Percentiles rank a stretch among this genome's conserved stretches.
Evolutionary conservation across 2,888 invertebrate genomes (phyloP).

Genomic region (Fragum sueziense): DNA sequence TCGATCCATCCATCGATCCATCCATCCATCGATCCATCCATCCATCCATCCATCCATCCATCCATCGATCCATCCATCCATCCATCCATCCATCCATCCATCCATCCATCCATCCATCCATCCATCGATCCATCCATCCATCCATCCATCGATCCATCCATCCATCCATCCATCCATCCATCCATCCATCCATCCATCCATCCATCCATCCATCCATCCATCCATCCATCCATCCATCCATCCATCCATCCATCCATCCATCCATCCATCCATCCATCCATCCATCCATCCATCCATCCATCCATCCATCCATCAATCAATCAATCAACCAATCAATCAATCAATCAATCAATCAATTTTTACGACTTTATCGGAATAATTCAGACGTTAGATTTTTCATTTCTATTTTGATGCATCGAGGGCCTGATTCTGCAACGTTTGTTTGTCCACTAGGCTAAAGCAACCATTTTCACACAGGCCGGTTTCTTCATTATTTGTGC

Average conservation of each 20-base stretch:
- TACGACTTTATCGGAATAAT: no score
- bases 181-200: not conserved
- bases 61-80: not conserved
- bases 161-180: not conserved
- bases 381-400: no score
- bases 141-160: not conserved
- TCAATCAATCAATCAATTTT: no score
- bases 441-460: no score
- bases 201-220: not conserved
- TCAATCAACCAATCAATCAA: no score
- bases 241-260: not conserved
- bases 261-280: not conserved
- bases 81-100: not conserved
- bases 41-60: no score
- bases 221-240: not conserved
- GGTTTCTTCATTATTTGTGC: no score
- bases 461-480: no score
- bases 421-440: no score
- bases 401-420: no score
- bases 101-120: not conserved
- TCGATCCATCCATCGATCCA: no score
- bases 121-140: not conserved
- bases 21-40: not conserved
- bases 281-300: not conserved
- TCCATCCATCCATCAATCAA: not conserved